Evolutionary conservation across 2,113 vertebrate species (phyloP), one percentile per base, ranked within the genome.

Genomic region (Catharus minimus): DNA sequence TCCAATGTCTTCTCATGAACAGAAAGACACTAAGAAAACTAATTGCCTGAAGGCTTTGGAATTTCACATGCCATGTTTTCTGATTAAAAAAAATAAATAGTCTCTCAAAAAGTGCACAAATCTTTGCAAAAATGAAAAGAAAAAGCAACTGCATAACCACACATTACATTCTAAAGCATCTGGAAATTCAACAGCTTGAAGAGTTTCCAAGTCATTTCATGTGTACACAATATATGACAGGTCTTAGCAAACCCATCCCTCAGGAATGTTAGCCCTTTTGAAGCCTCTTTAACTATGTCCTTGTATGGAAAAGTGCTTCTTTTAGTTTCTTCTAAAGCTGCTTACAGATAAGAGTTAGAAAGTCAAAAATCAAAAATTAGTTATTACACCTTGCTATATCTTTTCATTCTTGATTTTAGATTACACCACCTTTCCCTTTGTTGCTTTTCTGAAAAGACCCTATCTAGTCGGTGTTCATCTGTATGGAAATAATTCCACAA

Each of bases 81-180:
- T 20, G 2, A 61, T 0, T 39, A 24, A 28, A 87, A 87, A 13
- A 57, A 7, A 52, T 4, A 0, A 21, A 46, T 46, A 5, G 2
- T 17, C 14, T 89, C 41, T 65, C 67, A 13, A 55, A 68, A 67
- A 67, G 11, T 0, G 0, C 6, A 67, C 15, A 52, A 21, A 13
- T 28, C 12, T 75, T 47, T 5, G 6, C 39, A 46, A 28, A 55
- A 73, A 46, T 9, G 28, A 23, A 46, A 62, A 36, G 7, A 67
- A 79, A 43, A 27, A 60, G 32, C 30, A 79, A 68, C 16, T 41
- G 22, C 26, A 61, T 38, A 85, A 44, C 22, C 15, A 82, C 27
- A 8, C 20, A 9, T 41, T n/a, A 56, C 16, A 27, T 43, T 47
- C 61, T 47, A 67, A 50, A 87, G 30, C 30, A 47, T 20, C 22